Evolutionary conservation across 2,113 vertebrate genomes (phyloP).

Genomic region (Prinia subflava): DNA sequence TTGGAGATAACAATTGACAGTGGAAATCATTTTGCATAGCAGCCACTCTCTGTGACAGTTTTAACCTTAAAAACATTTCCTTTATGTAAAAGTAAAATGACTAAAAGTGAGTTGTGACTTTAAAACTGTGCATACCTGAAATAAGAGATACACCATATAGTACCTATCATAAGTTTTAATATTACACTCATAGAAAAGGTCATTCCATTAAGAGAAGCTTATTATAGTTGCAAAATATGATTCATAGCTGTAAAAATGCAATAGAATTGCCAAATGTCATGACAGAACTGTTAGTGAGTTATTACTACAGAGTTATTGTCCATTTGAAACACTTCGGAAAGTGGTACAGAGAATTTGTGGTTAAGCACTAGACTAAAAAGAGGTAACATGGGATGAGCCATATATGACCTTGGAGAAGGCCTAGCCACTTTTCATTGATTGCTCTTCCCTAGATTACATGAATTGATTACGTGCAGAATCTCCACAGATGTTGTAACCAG

Average conservation of each 20-base stretch:
- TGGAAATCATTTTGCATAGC: not conserved
- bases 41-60: not conserved
- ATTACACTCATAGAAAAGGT: not conserved
- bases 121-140: not conserved
- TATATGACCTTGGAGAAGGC: not conserved
- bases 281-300: not conserved
- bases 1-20: not conserved
- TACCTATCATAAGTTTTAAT: not conserved
- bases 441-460: not conserved
- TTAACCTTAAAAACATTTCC: not conserved
- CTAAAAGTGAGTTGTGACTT: not conserved
- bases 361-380: not conserved
- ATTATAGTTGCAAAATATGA: not conserved
- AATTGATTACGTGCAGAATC: not conserved
- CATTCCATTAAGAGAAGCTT: not conserved
- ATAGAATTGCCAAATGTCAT: not conserved
- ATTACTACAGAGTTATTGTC: not conserved
- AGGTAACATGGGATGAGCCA: accelerated
- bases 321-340: not conserved
- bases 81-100: not conserved
- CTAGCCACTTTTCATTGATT: not conserved
- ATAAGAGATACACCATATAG: not conserved
- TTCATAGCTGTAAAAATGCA: not conserved
- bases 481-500: not conserved
- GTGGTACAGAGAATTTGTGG: not conserved